Conservation (phyloP, 2,797 vertebrate species). For the Macroramphosus scolopax region DNA sequence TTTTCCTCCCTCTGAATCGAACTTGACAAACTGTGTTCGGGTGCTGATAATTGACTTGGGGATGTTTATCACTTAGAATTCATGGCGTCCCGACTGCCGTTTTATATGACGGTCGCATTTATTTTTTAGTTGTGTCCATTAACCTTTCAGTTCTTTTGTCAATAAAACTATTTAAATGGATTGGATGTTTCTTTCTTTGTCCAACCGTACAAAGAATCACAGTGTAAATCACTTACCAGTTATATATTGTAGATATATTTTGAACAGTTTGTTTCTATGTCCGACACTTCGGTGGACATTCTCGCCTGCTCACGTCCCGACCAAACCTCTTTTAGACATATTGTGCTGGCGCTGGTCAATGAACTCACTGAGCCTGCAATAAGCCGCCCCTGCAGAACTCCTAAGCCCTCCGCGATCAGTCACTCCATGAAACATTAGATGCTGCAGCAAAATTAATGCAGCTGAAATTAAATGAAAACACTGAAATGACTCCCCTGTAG, state of each 20-base stretch:
- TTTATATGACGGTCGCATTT: neutral
- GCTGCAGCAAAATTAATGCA: constrained; percentile 62
- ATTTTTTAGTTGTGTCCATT: constrained; percentile 8
- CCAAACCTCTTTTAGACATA: constrained; percentile 22
- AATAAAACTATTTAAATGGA: constrained; percentile 6
- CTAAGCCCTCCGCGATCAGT: constrained; percentile 42
- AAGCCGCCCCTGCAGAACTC: constrained; percentile 48
- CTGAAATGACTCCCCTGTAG: constrained; percentile 45
- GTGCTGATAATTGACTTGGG: constrained; percentile 5
- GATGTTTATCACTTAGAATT: constrained; percentile 7
- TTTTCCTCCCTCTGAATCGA: constrained; percentile 9
- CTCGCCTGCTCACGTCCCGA: neutral
- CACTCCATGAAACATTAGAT: constrained; percentile 60
- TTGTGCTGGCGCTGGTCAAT: constrained; percentile 32
- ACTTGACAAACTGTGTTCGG: constrained; percentile 21
- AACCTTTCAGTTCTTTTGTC: neutral
- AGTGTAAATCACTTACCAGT: neutral
- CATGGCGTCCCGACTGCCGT: neutral
- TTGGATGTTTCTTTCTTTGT: too few relatives aligned
- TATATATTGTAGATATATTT: neutral
- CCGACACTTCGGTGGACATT: constrained; percentile 9
- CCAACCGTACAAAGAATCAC: too few relatives aligned
- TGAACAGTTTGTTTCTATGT: neutral
- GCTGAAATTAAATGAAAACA: constrained; percentile 67
- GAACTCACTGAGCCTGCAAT: constrained; percentile 37